These are phyloP conservation scores for Pararge aegeria DNA, from an alignment of 1,140 invertebrate species.

Conservation along the genomic window DNA sequence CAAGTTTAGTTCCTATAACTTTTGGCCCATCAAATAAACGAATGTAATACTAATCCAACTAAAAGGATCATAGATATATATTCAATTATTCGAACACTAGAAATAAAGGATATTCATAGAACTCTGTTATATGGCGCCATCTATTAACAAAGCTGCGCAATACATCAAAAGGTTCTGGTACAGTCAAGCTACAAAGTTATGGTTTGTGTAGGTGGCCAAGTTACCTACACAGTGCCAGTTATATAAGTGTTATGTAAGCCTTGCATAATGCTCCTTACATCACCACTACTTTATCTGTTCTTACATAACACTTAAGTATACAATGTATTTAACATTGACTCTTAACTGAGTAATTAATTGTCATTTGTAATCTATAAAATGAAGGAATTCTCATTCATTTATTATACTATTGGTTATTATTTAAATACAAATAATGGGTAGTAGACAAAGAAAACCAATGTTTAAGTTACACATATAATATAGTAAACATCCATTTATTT, in stretches of 20 bases:
- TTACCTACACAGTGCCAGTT: conserved; percentile 1
- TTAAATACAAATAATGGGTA: background rate
- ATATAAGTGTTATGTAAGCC: conserved; percentile 15
- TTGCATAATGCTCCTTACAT: conserved; percentile 4
- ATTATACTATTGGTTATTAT: background rate
- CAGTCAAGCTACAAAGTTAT: conserved; percentile 1
- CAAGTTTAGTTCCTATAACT: too few relatives aligned
- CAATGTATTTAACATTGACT: background rate
- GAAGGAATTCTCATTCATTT: too few relatives aligned
- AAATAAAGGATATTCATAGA: background rate
- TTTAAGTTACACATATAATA: conserved; percentile 32
- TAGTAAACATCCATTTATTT: conserved; percentile 41
- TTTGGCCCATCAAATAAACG: too few relatives aligned
- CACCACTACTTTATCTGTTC: background rate
- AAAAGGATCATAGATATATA: too few relatives aligned
- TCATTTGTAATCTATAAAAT: background rate
- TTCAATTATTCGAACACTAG: too few relatives aligned
- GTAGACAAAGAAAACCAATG: conserved; percentile 23
- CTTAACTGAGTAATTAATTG: background rate
- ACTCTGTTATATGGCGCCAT: background rate
- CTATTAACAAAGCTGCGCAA: background rate
- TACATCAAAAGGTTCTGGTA: background rate
- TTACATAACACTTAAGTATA: conserved; percentile 6
- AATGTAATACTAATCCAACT: too few relatives aligned
- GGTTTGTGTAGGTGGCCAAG: conserved; percentile 9